Conservation (phyloP, 2,888 invertebrate genomes). For the Microchrysa polita region DNA sequence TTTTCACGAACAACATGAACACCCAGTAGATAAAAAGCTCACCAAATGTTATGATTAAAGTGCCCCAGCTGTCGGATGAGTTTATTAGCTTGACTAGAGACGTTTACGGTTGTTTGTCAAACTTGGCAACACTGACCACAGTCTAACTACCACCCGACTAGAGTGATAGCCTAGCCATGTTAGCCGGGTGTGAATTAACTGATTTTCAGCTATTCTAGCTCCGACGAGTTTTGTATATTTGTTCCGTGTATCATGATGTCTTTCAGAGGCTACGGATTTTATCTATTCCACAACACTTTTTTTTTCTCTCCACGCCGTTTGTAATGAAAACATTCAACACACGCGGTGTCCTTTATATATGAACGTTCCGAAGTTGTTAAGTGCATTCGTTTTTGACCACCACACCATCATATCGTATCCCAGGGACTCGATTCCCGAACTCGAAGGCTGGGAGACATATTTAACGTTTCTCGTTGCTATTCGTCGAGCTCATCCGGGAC, state of each 20-base stretch:
- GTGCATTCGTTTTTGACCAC: constrained; percentile 47
- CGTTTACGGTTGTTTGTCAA: too few species aligned
- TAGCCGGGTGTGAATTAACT: constrained; percentile 42
- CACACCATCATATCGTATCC: constrained; percentile 14
- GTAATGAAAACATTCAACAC: constrained; percentile 55
- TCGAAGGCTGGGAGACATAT: constrained; percentile 33
- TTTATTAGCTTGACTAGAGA: too few species aligned
- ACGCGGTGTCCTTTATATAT: constrained; percentile 53
- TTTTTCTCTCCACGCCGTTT: constrained; percentile 19
- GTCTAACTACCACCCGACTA: constrained; percentile 2
- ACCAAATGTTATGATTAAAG: too few species aligned
- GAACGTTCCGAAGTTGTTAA: constrained; percentile 46
- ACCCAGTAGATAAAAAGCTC: too few species aligned
- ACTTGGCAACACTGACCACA: neutral
- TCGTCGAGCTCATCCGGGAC: constrained; percentile 22
- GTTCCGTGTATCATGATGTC: constrained; percentile 36
- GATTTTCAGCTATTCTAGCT: constrained; percentile 36
- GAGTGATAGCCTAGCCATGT: constrained; percentile 30
- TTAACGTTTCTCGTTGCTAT: constrained; percentile 39
- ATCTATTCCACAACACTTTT: constrained; percentile 32
- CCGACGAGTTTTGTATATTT: constrained; percentile 30
- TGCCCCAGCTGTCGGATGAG: too few species aligned
- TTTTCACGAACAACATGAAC: too few species aligned
- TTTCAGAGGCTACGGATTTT: constrained; percentile 32
- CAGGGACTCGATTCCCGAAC: constrained; percentile 16